Evolutionary conservation across 2,797 vertebrate species (phyloP).

Genomic region (Calcarius lapponicus): DNA sequence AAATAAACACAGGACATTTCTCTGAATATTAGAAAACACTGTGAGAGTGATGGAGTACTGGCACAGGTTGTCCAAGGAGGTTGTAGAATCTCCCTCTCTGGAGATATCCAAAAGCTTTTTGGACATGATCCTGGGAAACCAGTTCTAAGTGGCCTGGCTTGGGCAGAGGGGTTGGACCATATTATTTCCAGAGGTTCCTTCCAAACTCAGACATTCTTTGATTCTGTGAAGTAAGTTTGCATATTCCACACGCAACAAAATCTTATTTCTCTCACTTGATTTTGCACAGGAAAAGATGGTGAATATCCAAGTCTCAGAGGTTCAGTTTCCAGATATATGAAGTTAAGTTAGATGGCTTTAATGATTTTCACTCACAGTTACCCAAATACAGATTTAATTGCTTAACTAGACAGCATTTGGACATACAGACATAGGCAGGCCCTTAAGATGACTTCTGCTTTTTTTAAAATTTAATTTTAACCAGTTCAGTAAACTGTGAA

Average conservation of each 20-base stretch:
- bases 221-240: neutral
- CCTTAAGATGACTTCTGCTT: neutral
- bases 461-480: neutral
- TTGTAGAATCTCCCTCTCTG: neutral
- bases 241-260: neutral
- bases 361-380: neutral
- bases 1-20: neutral
- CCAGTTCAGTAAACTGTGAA: neutral
- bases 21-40: neutral
- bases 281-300: neutral
- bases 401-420: neutral
- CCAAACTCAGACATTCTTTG: neutral
- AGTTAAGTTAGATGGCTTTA: neutral
- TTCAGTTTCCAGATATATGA: neutral
- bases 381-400: neutral
- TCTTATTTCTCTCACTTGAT: neutral
- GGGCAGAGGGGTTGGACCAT: accelerated
- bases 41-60: neutral
- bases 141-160: neutral
- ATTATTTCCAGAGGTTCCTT: neutral
- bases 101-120: neutral
- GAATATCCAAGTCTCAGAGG: neutral
- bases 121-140: neutral
- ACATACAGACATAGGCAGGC: neutral
- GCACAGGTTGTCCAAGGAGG: neutral